Evolutionary conservation across 2,113 vertebrate genomes (phyloP), one percentile per base, ranked within the genome.

Genomic region (Cyprinodon variegatus): DNA sequence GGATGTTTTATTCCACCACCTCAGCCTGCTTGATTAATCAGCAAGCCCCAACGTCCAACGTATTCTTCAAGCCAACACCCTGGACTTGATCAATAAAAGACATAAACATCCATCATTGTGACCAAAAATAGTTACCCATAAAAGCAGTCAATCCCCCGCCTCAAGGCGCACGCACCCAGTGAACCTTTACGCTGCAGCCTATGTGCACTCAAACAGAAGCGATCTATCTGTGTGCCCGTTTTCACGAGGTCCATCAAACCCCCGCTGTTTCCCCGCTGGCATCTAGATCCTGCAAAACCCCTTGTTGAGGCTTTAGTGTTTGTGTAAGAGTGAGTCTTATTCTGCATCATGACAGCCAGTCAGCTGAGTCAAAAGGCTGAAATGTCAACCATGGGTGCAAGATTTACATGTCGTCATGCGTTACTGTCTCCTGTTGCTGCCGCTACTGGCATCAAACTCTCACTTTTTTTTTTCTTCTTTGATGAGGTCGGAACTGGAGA

Each of bases 51-150:
- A 72, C 78, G 74, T 77, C 81, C 38, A 46, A 61, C 76, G 85
- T 81, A 83, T 76, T 90, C 81, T 66, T 78, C 74, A 83, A 78
- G 78, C 81, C 79, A 74, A 68, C 87, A 86, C 71, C 50, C 83
- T 86, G 78, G 62, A 73, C 77, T 57, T 86, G 89, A 91, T 93
- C 92, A 86, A 93, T 92, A 90, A 90, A 90, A 91, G 74, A 89
- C 90, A 90, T 88, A 91, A 91, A 86, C 89, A 92, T 93, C 86
- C 91, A 92, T 93, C 90, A 91, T 78, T 87, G 81, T 78, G 86
- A 86, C 86, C 91, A 91, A 91, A 91, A 91, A 92, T 93, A 93
- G 88, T 79, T 77, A 74, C 84, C 79, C 78, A 77, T 87, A 90
- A 86, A 90, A 88, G 90, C 88, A 91, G 88, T 89, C 88, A 83